Evolutionary conservation across 2,797 vertebrate genomes (phyloP).

Genomic region (Rhinoraja longicauda): DNA sequence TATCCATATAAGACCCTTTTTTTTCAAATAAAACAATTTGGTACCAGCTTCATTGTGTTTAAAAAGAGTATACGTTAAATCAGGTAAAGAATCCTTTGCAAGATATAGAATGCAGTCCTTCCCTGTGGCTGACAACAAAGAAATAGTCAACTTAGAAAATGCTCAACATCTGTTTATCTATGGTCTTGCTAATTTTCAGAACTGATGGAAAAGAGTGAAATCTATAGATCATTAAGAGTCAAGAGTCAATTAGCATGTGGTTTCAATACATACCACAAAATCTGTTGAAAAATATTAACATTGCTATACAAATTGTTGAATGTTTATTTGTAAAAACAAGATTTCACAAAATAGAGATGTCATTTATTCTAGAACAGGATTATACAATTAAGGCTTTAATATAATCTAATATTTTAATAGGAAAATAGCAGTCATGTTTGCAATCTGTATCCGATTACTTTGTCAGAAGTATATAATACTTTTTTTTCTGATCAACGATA

Average conservation of each 20-base stretch:
- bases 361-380: not conserved
- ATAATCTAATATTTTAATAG: too few species aligned
- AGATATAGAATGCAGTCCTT: not conserved
- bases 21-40: not conserved
- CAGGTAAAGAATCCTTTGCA: constrained; percentile 3
- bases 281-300: not conserved
- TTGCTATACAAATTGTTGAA: not conserved
- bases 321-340: too few species aligned
- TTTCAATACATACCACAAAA: not conserved
- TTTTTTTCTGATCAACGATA: too few species aligned
- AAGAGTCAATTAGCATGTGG: not conserved
- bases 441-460: not conserved
- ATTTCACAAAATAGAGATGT: too few species aligned
- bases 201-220: not conserved
- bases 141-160: not conserved
- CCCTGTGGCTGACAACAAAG: not conserved
- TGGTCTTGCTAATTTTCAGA: not conserved
- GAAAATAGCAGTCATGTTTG: not conserved
- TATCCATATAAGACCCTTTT: not conserved
- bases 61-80: not conserved
- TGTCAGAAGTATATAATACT: not conserved
- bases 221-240: not conserved
- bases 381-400: not conserved
- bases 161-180: not conserved
- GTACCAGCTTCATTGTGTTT: constrained; percentile 1